Conservation (phyloP, 2,888 invertebrate genomes). For the Punctoribates punctum region DNA sequence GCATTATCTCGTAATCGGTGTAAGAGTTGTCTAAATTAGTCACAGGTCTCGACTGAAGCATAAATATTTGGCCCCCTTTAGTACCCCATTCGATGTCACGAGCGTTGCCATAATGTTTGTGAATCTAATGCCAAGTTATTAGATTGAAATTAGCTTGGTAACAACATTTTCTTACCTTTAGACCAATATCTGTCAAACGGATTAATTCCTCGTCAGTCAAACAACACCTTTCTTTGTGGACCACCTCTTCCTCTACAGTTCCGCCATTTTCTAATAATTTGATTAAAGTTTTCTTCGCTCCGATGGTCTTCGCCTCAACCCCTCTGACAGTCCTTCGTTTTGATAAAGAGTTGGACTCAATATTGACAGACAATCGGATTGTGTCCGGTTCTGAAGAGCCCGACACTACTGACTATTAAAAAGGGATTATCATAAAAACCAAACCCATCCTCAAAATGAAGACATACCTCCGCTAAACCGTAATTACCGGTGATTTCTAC, state of each 20-base stretch:
- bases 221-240: conserved; percentile 53
- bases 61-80: conserved; percentile 55
- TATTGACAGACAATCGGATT: conserved; percentile 52
- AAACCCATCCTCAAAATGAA: conserved; percentile 61
- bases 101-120: conserved; percentile 54
- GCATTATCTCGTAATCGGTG: conserved; percentile 71
- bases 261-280: conserved; percentile 8
- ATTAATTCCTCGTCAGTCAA: conserved; percentile 60
- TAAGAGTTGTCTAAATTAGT: conserved; percentile 66
- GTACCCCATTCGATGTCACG: conserved; percentile 80
- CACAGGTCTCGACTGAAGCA: conserved; percentile 74
- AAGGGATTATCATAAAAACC: conserved; percentile 67
- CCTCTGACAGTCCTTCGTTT: neutral
- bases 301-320: conserved; percentile 27
- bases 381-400: conserved; percentile 40
- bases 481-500: conserved; percentile 73
- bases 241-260: neutral
- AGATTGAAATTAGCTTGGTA: too few relatives aligned
- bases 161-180: conserved; percentile 61
- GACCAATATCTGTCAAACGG: conserved; percentile 60
- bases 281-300: conserved; percentile 31
- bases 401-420: conserved; percentile 51
- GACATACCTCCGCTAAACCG: conserved; percentile 75
- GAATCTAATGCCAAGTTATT: too few relatives aligned
- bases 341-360: conserved; percentile 6